Base-by-base conservation (phyloP, 2,888 invertebrate genomes). In the Hirudinaria manillensis region DNA sequence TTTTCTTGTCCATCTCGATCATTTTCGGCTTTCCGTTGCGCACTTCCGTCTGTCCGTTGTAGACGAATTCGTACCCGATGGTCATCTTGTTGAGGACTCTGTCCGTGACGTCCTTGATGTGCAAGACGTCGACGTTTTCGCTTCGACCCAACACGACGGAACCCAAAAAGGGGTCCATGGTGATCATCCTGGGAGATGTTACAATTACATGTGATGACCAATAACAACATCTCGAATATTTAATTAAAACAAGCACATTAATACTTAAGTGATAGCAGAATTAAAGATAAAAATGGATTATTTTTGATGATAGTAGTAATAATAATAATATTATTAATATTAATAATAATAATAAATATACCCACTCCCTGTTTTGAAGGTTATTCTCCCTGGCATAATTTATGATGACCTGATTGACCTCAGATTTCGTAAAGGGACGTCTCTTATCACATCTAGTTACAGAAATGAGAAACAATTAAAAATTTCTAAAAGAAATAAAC, bases 1-100 rank as follows among this genome's bases (percentile, higher is more conserved):
- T 90, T 29, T 89, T 90, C 7, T 93, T 89, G 24, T 89, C 89
- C 87, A 95, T 90, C 80, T 89, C 89, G 79, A 95, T 90, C 3
- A 92, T 90, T 53, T 91, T 90, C 72, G 93, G 87, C 83, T 90
- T 90, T 68, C 90, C 90, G 82, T 90, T 91, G 80, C 87, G 87
- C 38, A 89, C 75, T 13, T 83, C 85, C 61, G 89, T 81, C 7
- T 77, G 21, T 86, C 86, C 83, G 84, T 87, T 75, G 86, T 82
- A 80, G 21, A 79, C 87, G 81, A 92, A 87, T 86, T 90, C 89
- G 36, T 89, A 90, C 81, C 89, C 90, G 36, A 89, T 86, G 72
- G 90, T 91, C 92, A 94, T 92, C 82, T 89, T 89, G 19, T 87
- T 87, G 75, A 89, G 87, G 72, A 92, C 88, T 72, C 85, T 84